Conservation (phyloP, 2,888 invertebrate species). For the Periphyllus acericola region DNA sequence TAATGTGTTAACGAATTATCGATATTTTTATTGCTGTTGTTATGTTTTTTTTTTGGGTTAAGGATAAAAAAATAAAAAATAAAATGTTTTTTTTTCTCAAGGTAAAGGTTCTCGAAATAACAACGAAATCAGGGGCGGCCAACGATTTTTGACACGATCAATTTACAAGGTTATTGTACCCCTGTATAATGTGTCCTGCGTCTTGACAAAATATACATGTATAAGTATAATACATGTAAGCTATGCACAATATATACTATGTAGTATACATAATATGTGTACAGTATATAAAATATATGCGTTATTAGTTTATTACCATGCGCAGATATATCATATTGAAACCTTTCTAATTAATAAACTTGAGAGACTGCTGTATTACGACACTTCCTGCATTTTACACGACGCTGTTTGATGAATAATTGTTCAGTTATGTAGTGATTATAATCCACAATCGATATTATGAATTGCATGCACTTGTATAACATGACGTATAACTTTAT, state of each 20-base stretch:
- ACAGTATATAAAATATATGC: too few relatives aligned
- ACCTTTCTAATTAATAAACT: background rate
- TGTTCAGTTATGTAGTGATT: too few relatives aligned
- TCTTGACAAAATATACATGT: background rate
- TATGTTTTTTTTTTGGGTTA: slow-evolving; percentile 33
- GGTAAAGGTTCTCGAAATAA: background rate
- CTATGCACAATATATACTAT: background rate
- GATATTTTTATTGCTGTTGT: background rate
- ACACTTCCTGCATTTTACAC: background rate
- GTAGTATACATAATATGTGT: background rate
- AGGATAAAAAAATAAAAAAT: background rate
- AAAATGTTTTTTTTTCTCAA: background rate
- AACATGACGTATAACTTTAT: too few relatives aligned
- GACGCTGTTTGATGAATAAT: background rate
- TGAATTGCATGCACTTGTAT: too few relatives aligned
- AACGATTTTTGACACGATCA: slow-evolving; percentile 13
- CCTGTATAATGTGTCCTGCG: background rate
- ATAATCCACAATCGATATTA: too few relatives aligned
- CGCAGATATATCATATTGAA: background rate
- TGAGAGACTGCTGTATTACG: background rate
- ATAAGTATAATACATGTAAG: background rate
- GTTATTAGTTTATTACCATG: too few relatives aligned
- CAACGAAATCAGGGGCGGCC: background rate
- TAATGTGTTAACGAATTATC: background rate
- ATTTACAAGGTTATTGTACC: slow-evolving; percentile 21